Evolutionary conservation across 2,888 invertebrate species (phyloP).

Genomic region (Habroteleia sp.): DNA sequence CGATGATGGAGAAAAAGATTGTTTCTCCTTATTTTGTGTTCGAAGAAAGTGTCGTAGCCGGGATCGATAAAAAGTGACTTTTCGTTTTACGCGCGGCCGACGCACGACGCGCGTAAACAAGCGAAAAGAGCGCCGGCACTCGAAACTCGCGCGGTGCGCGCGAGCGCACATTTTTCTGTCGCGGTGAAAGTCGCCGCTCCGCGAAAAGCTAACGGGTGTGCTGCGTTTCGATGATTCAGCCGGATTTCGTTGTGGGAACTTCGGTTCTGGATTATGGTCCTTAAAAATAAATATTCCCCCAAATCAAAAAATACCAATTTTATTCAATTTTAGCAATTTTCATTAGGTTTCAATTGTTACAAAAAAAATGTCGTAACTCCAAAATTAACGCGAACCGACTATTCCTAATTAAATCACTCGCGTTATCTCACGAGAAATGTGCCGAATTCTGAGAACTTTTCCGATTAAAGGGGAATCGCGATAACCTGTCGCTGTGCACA

Average conservation of each 20-base stretch:
- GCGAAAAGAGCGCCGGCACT: conserved; percentile 14
- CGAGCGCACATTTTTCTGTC: conserved; percentile 50
- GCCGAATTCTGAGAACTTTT: conserved; percentile 30
- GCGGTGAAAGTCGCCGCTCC: conserved; percentile 52
- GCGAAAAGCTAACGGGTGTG: conserved; percentile 39
- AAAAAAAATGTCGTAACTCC: no score
- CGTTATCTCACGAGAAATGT: conserved; percentile 12
- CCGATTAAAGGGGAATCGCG: conserved; percentile 27
- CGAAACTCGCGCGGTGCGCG: conserved; percentile 27
- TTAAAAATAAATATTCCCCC: no score
- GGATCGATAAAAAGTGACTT: conserved; percentile 31
- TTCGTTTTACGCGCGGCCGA: conserved; percentile 16
- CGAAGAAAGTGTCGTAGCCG: conserved; percentile 4
- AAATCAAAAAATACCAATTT: no score
- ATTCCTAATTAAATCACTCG: conserved; percentile 20
- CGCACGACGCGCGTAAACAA: conserved; percentile 18
- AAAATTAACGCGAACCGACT: background rate
- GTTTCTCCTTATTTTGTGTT: conserved; percentile 7
- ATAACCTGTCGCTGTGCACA: conserved; percentile 24
- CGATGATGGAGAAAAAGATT: background rate
- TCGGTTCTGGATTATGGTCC: background rate
- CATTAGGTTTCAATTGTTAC: no score
- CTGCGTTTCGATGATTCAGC: conserved; percentile 31
- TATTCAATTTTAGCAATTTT: background rate
- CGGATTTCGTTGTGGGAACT: conserved; percentile 27